These are phyloP conservation scores for Lingula anatina DNA, from an alignment of 2,888 invertebrate genomes.

Conservation along the genomic window DNA sequence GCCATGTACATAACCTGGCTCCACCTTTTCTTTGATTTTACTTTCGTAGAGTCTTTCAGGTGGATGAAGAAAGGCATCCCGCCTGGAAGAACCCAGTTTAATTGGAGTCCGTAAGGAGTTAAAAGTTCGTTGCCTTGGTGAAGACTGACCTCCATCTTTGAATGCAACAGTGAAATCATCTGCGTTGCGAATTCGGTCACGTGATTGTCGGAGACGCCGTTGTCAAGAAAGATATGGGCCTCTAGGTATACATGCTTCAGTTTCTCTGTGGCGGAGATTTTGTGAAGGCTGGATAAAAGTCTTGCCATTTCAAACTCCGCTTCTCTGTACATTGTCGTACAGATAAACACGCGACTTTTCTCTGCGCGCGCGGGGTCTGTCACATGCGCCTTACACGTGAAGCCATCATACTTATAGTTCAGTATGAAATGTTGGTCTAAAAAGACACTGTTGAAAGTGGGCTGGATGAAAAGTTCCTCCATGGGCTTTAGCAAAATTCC, in stretches of 20 bases:
- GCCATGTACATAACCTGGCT: constrained; percentile 25
- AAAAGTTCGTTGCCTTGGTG: constrained; percentile 8
- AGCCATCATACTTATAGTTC: constrained; percentile 15
- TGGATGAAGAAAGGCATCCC: constrained; percentile 18
- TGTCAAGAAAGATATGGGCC: constrained; percentile 20
- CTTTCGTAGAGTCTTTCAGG: constrained; percentile 15
- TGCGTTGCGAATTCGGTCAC: constrained; percentile 13
- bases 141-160: constrained; percentile 8
- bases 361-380: not conserved
- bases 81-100: constrained; percentile 11
- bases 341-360: constrained; percentile 15
- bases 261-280: constrained; percentile 12
- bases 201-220: constrained; percentile 11
- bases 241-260: constrained; percentile 15
- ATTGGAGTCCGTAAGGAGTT: constrained; percentile 21
- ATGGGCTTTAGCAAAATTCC: constrained; percentile 15
- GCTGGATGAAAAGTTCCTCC: constrained; percentile 16
- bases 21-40: constrained; percentile 21
- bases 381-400: constrained; percentile 1
- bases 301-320: constrained; percentile 16
- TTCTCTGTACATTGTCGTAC: constrained; percentile 22
- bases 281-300: constrained; percentile 13
- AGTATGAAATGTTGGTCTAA: constrained; percentile 16
- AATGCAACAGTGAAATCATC: constrained; percentile 10
- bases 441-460: constrained; percentile 16